Base-by-base conservation (phyloP, 1,140 invertebrate genomes). In the Danaus plexippus region DNA sequence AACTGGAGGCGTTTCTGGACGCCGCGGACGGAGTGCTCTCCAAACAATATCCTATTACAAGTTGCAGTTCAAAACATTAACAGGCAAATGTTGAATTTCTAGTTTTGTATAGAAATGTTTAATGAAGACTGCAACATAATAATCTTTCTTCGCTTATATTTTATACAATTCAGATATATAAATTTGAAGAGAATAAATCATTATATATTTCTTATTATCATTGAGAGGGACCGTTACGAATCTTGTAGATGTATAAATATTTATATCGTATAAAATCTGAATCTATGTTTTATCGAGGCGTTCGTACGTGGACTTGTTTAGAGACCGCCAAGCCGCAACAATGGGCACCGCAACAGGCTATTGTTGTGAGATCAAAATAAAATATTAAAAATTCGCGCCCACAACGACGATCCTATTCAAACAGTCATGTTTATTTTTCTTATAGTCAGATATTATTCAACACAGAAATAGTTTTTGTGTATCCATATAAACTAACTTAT, bases 281-380 rank as follows among this genome's bases (percentile, higher is more conserved):
- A 54, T 59, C 52, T 63, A 57, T 67, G 66, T 66, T 57, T 63
- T 47, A 59, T 66, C 67, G 59, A 43, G 56, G 49, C 51, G 64
- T 64, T 67, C 69, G 66, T 71, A 71, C 69, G 64, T 61, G 67
- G 57, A 67, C 67, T 71, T 80, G 76, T 80, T 80, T 75, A 72
- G 69, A 74, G 71, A 76, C 69, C 71, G 68, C 67, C 67, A 70
- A 71, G 68, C 59, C 59, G 58, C 58, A 70, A 76, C 71, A 80
- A 80, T 71, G 67, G 68, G 55, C 49, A 71, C 64, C 67, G 69
- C 66, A 73, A 72, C 66, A 64, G 54, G 54, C 66, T 63, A 73
- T 77, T 71, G 67, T 74, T 61, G 64, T 57, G 47, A 56, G 55
- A 54, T 58, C 64, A 70, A 79, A 75, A 83, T 75, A 80, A 80